Conservation (phyloP, 2,113 vertebrate genomes). For the Myotis brandtii region DNA sequence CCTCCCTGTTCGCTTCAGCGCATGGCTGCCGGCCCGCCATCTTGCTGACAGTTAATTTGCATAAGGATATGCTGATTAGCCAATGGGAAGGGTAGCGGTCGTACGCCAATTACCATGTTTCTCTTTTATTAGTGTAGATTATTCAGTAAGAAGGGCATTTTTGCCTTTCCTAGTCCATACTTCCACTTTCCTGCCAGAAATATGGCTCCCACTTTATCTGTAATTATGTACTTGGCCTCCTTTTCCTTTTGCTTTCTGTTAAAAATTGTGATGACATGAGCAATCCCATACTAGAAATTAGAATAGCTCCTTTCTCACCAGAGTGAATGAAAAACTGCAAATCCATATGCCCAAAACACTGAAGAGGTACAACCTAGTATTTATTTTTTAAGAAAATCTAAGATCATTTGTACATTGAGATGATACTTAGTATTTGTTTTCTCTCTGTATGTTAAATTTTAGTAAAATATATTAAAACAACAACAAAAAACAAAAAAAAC, state of each 20-base stretch:
- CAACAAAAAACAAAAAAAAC: background rate
- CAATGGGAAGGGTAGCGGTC: no score
- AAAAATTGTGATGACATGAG: background rate
- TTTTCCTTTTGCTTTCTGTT: conserved; percentile 17
- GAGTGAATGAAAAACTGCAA: background rate
- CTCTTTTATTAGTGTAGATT: no score
- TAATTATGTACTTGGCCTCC: background rate
- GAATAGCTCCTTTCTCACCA: background rate
- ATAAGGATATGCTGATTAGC: no score
- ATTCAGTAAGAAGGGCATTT: background rate
- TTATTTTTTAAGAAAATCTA: background rate
- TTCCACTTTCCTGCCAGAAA: background rate
- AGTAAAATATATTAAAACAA: background rate
- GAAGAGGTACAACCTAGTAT: background rate
- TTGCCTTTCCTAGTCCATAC: background rate
- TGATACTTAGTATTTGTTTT: background rate
- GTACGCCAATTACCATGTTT: no score
- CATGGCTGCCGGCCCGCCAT: no score
- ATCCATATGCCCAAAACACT: background rate
- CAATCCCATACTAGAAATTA: background rate
- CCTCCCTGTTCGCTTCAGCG: no score
- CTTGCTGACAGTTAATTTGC: no score
- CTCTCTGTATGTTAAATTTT: background rate
- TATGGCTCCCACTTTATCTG: background rate
- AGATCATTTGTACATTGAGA: background rate